phyloP scores from a whole-genome alignment of 92 coral and sea anemone genomes.

The Virgularia gustaviana region DNA sequence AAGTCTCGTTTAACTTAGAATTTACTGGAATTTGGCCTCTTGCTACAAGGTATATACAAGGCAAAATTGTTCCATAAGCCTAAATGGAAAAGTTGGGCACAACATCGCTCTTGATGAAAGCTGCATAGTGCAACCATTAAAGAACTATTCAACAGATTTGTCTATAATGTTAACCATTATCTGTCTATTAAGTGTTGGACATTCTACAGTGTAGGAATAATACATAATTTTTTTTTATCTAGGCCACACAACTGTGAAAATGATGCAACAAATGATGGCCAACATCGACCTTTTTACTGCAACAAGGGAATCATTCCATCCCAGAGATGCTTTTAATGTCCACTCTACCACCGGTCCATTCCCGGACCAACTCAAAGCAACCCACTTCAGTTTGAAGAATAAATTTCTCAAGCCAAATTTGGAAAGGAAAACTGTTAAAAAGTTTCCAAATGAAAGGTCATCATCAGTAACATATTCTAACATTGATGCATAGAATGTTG shows the following conservation, averaged over 20 bases:
- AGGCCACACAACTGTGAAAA: slow-evolving; percentile 49
- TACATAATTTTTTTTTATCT: not conserved
- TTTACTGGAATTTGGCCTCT: slow-evolving; percentile 49
- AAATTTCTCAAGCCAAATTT: slow-evolving; percentile 10
- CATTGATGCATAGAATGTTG: slow-evolving; percentile 11
- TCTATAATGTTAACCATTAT: no score
- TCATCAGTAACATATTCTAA: not conserved
- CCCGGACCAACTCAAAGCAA: slow-evolving; percentile 58
- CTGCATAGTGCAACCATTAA: slow-evolving; percentile 45
- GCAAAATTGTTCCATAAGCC: slow-evolving; percentile 31
- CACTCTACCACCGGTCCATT: slow-evolving; percentile 47
- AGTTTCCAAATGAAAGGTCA: not conserved
- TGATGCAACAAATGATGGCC: slow-evolving; percentile 29
- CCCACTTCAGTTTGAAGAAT: slow-evolving; percentile 4
- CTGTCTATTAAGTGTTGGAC: no score
- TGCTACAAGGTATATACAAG: slow-evolving; percentile 28
- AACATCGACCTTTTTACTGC: slow-evolving; percentile 26
- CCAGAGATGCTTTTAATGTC: slow-evolving; percentile 44
- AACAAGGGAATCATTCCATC: slow-evolving; percentile 21
- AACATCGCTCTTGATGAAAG: slow-evolving; percentile 56
- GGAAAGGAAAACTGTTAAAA: not conserved
- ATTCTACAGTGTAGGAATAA: no score
- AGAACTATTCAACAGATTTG: slow-evolving; percentile 46
- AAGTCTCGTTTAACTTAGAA: no score
- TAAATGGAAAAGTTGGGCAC: slow-evolving; percentile 45